Evolutionary conservation across 2,113 vertebrate species (phyloP), one percentile per base, ranked within the genome.

Genomic region (Potamarius usumacintae): DNA sequence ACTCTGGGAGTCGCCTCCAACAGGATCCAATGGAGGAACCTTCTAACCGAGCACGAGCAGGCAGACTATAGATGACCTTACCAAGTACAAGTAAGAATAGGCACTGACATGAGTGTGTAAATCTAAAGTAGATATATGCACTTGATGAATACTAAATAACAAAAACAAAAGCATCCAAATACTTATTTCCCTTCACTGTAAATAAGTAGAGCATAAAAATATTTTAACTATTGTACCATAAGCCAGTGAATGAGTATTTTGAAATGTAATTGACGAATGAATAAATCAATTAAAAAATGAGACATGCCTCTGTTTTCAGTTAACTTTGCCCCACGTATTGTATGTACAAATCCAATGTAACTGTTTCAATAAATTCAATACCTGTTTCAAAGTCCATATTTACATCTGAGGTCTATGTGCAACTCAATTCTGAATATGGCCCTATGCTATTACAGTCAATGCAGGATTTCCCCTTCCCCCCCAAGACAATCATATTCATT

Each of bases 351-450:
- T 67, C 63, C 22, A 63, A 0, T 65, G 63, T 25, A 65, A n/a
- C 10, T 57, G 14, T 57, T 12, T 57, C 52, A 53, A 53, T 53
- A 53, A 11, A 7, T 53, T 53, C 10, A 53, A 53, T 42, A 42
- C 42, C 42, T 42, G 52, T 25, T 5, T 58, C 5, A 60, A 67
- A 12, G n/a, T 27, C n/a, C 65, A 79, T 88, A 90, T 77, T 55
- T 30, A 7, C 8, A 34, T 18, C n/a, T 60, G 58, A 15, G 11
- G 60, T n/a, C 25, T 15, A 30, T 30, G n/a, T 27, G 11, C 14
- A 27, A 67, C 25, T 67, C n/a, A 30, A 1, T 5, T 69, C 27
- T 69, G 34, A 72, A 42, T 42, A 72, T 72, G 30, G 30, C 27
- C 67, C 67, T 30, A 30, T 17, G 27, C 0, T 7, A 20, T 25